A percentile compares a stretch with the other conserved stretches of the same genome.
Conservation (phyloP, 2,113 vertebrate genomes). For the Urocitellus parryii region DNA sequence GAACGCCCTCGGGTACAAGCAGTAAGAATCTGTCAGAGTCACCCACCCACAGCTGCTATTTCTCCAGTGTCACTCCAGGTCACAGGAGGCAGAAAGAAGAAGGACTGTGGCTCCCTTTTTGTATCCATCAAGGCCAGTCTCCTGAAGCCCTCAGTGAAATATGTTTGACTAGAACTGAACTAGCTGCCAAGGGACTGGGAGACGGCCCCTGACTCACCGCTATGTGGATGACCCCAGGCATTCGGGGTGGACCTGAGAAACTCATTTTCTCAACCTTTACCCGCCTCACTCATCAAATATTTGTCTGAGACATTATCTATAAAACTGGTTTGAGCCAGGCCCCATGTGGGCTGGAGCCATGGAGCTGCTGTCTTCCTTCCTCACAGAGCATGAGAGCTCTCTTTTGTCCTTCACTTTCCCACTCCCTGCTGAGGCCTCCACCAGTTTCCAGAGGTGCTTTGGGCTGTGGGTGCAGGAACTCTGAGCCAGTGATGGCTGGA, state of each 20-base stretch:
- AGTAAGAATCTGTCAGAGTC: background rate
- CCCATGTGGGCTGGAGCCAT: too few relatives aligned
- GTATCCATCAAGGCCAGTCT: background rate
- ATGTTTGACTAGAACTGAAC: background rate
- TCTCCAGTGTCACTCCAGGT: background rate
- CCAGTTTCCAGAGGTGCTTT: background rate
- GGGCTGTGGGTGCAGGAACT: background rate
- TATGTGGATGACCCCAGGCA: fast-evolving
- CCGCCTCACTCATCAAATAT: constrained; percentile 40
- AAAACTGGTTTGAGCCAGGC: background rate
- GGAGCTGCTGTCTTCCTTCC: background rate
- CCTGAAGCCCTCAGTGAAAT: fast-evolving
- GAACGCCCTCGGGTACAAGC: fast-evolving
- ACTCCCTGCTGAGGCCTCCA: background rate
- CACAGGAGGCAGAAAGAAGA: background rate
- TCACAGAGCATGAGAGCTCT: background rate
- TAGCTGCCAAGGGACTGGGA: background rate
- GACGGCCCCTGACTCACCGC: background rate
- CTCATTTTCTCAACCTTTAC: background rate
- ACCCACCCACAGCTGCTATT: background rate
- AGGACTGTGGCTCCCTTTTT: background rate
- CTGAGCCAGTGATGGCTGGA: fast-evolving
- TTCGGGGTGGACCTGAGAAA: background rate
- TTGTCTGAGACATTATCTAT: background rate
- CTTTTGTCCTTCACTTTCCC: background rate